Evolutionary conservation across 1,140 invertebrate genomes (phyloP).

Genomic region (Solenopsis fugax): DNA sequence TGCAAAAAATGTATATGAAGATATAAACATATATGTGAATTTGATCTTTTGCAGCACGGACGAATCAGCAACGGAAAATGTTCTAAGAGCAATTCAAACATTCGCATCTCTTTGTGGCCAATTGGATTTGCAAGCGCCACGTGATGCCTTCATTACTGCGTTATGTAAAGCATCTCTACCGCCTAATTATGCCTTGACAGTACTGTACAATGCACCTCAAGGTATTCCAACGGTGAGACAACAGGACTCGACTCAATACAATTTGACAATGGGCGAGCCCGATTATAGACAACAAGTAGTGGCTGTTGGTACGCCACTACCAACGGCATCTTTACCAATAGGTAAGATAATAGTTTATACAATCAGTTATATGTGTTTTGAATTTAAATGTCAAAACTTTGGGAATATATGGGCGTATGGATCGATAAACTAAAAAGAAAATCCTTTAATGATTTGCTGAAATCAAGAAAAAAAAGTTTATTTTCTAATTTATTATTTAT

Average conservation of each 20-base stretch:
- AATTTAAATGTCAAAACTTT: too few species aligned
- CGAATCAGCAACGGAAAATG: slow-evolving; percentile 95
- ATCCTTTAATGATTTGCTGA: too few species aligned
- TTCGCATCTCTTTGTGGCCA: slow-evolving; percentile 93
- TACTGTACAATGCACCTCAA: slow-evolving; percentile 90
- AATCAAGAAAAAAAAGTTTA: too few species aligned
- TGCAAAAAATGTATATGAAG: background rate
- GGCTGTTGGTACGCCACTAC: slow-evolving; percentile 96
- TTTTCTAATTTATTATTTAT: too few species aligned
- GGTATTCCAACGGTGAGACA: slow-evolving; percentile 83
- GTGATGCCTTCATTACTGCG: slow-evolving; percentile 97
- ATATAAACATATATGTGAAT: background rate
- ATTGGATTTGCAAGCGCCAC: slow-evolving; percentile 90
- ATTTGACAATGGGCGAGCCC: slow-evolving; percentile 87
- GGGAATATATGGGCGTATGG: too few species aligned
- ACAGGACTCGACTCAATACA: slow-evolving; percentile 85
- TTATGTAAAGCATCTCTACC: slow-evolving; percentile 98
- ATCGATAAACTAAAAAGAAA: too few species aligned
- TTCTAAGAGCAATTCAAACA: slow-evolving; percentile 96
- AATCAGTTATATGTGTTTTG: background rate
- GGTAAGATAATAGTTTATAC: slow-evolving; percentile 82
- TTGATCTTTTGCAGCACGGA: slow-evolving; percentile 90
- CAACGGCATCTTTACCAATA: slow-evolving; percentile 92
- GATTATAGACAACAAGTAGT: slow-evolving; percentile 96
- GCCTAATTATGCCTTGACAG: slow-evolving; percentile 96